Conservation (phyloP, 2,113 vertebrate species). For the Microcebus murinus region DNA sequence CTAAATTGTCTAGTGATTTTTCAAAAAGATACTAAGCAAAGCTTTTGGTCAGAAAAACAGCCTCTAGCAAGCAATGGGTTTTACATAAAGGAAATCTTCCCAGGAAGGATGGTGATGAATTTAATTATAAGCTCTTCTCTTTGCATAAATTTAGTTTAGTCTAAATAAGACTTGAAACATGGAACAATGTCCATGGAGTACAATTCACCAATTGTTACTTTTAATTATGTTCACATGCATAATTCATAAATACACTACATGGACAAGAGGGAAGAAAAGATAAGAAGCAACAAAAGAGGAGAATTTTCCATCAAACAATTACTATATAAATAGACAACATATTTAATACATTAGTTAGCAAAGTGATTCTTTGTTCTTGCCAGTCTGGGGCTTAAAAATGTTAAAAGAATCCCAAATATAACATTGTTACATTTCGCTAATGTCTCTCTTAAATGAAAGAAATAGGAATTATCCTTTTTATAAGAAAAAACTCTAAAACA, state of each 20-base stretch:
- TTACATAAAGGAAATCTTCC: constrained; percentile 67
- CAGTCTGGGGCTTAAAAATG: constrained; percentile 69
- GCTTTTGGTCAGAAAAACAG: constrained; percentile 55
- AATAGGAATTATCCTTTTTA: constrained; percentile 48
- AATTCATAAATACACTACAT: constrained; percentile 81
- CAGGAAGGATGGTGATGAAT: constrained; percentile 62
- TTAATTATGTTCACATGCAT: constrained; percentile 83
- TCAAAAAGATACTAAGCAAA: constrained; percentile 44
- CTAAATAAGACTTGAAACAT: constrained; percentile 79
- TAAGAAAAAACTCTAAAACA: background rate
- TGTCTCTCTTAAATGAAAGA: constrained; percentile 68
- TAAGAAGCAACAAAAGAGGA: constrained; percentile 76
- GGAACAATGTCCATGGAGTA: constrained; percentile 75
- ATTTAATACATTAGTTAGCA: constrained; percentile 78
- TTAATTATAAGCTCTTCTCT: constrained; percentile 66
- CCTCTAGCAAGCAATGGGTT: constrained; percentile 8
- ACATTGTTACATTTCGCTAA: constrained; percentile 61
- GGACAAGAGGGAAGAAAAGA: constrained; percentile 73
- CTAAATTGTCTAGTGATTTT: constrained; percentile 43
- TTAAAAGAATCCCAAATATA: constrained; percentile 68
- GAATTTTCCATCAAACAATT: constrained; percentile 79
- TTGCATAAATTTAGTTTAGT: constrained; percentile 66
- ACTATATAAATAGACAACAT: constrained; percentile 79
- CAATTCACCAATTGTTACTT: constrained; percentile 81
- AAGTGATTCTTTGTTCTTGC: constrained; percentile 77